Evolutionary conservation across 2,113 vertebrate species (phyloP), one percentile per base, ranked within the genome.

Genomic region (Passer domesticus): DNA sequence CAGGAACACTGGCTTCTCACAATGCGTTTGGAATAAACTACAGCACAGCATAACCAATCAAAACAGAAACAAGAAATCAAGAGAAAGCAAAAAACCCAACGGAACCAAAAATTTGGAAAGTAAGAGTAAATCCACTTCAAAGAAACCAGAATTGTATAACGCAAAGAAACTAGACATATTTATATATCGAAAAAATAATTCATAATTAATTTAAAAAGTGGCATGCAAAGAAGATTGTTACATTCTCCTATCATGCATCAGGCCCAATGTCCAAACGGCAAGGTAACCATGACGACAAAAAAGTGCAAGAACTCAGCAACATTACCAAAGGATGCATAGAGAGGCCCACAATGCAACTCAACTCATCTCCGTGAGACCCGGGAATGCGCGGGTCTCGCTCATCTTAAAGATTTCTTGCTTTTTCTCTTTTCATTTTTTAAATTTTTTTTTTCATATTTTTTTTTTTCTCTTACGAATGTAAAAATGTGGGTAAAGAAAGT

Each of bases 401-500:
- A 92, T 97, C 97, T 97, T 97, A 97, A 95, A 90, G 83, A 97
- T 98, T 98, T 97, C 95, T 98, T 98, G 96, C 97, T 96, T 98
- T 96, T 95, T 97, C 87, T 96, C 75, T 95, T 90, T 97, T 74
- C 89, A 43, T 82, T 81, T 93, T 81, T 97, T 21, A 30, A 11
- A 96, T 97, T 94, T 97, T 58, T 90, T 53, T 59, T 33, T n/a
- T 10, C 8, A 7, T 85, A 22, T 78, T 37, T 44, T 84, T 37
- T 96, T 96, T 96, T 85, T 69, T 98, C 79, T 92, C 95, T 97
- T 95, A 96, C 95, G 97, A 98, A 98, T 98, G 98, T 98, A 98
- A 98, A 99, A 99, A 99, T 99, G 99, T 99, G 99, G 99, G 99
- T 99, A 98, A 99, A 99, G 99, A 99, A 99, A 99, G 99, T 99